Base-by-base conservation (phyloP, 1,140 invertebrate genomes). In the Euborellia annulipes region DNA sequence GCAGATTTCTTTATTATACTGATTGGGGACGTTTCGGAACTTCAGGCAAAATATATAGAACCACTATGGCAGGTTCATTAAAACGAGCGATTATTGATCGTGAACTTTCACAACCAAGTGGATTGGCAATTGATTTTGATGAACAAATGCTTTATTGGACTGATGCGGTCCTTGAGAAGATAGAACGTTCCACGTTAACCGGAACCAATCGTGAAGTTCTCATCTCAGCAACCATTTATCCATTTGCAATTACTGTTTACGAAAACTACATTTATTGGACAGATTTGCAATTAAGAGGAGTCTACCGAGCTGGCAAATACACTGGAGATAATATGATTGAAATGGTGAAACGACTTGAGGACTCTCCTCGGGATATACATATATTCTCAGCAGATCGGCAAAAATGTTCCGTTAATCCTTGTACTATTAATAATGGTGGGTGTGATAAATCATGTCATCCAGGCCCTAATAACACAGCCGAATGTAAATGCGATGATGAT, bases 71-170 rank as follows among this genome's bases (percentile, higher is more conserved):
- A 1, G 95, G 95, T 2, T 93, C 91, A 0, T 63, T 91, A 36
- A 91, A 92, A 55, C 78, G 76, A 45, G 81, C 86, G 0, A 86
- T 98, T 14, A 80, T 98, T 0, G 82, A 87, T 22, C 82, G 80
- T 54, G 86, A 95, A 50, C 64, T 98, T 0, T 89, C 90, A 0
- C 91, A 96, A 62, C 93, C 94, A 0, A 94, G 90, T 57, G 94
- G 94, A 18, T 65, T 98, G 17, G 86, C 92, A 0, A 87, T 98
- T 23, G 95, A 98, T 67, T 97, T 91, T 57, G 89, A 95, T 19
- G 91, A 96, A 18, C 72, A 79, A 16, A 91, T 88, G 71, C 63
- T 98, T 0, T 98, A 98, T 58, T 98, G 94, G 93, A 95, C 93
- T 0, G 95, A 98, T 64, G 92, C 93, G 0, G 85, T 94, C 0